Evolutionary conservation across 2,113 vertebrate genomes (phyloP).

Genomic region (Monopterus albus): DNA sequence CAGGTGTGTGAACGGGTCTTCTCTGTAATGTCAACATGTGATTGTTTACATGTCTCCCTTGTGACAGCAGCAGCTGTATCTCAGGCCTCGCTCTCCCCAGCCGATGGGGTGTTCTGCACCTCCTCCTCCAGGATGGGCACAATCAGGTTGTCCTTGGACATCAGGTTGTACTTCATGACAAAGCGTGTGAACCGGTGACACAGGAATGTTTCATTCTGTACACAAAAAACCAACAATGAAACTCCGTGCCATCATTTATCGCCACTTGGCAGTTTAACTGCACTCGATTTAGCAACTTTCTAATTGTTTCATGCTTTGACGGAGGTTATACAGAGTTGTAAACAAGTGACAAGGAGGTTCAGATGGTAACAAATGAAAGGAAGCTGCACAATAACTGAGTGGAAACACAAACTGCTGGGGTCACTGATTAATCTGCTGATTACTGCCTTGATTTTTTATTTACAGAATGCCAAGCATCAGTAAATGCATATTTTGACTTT

Average conservation of each 20-base stretch:
- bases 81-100: slow-evolving; percentile 97
- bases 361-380: no score
- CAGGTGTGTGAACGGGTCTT: slow-evolving; percentile 21
- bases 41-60: slow-evolving; percentile 48
- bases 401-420: no score
- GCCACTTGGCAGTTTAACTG: neutral
- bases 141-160: slow-evolving; percentile 99
- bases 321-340: no score
- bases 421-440: no score
- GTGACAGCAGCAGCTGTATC: slow-evolving; percentile 47
- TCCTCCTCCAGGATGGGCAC: slow-evolving; percentile 99
- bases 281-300: neutral
- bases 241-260: neutral
- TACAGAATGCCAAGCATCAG: no score
- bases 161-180: slow-evolving; percentile 99
- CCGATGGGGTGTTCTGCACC: slow-evolving; percentile 90
- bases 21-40: slow-evolving; percentile 29
- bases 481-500: no score
- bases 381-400: no score
- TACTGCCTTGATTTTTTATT: no score
- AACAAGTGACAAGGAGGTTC: no score
- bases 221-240: neutral
- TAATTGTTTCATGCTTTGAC: neutral
- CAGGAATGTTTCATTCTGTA: slow-evolving; percentile 96
- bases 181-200: slow-evolving; percentile 99